Conservation (phyloP, 2,888 invertebrate species). For the Clusia tigrina region DNA sequence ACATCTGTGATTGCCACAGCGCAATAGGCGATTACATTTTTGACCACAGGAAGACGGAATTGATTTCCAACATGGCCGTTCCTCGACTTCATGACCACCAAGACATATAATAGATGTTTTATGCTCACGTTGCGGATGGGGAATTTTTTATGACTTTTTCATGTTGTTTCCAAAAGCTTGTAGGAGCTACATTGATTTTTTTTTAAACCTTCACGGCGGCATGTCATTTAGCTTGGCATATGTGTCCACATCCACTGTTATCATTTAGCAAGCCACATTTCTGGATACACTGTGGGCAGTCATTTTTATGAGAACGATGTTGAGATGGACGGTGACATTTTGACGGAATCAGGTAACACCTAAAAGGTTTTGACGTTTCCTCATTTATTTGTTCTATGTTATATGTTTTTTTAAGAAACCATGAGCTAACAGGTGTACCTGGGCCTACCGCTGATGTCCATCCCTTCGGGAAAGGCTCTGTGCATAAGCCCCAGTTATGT, state of each 20-base stretch:
- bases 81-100: slow-evolving; percentile 75
- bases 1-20: slow-evolving; percentile 84
- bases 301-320: slow-evolving; percentile 84
- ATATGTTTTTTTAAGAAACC: too few relatives aligned
- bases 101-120: slow-evolving; percentile 77
- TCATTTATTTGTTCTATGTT: too few relatives aligned
- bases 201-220: slow-evolving; percentile 71
- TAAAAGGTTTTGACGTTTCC: too few relatives aligned
- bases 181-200: slow-evolving; percentile 13
- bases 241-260: slow-evolving; percentile 66
- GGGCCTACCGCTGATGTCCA: too few relatives aligned
- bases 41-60: slow-evolving; percentile 79
- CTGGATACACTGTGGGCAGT: slow-evolving; percentile 84
- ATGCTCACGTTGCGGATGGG: slow-evolving; percentile 77
- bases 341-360: slow-evolving; percentile 76
- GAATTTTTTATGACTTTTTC: slow-evolving; percentile 63
- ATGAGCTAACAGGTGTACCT: too few relatives aligned
- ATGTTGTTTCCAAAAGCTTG: slow-evolving; percentile 32
- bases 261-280: slow-evolving; percentile 70
- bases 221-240: slow-evolving; percentile 79
- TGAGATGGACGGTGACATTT: slow-evolving; percentile 86
- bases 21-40: slow-evolving; percentile 74
- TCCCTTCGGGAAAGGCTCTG: too few relatives aligned
- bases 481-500: too few relatives aligned
- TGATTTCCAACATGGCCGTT: slow-evolving; percentile 76